Base-by-base conservation (phyloP, 1,140 invertebrate species). In the Aphis craccivora region DNA sequence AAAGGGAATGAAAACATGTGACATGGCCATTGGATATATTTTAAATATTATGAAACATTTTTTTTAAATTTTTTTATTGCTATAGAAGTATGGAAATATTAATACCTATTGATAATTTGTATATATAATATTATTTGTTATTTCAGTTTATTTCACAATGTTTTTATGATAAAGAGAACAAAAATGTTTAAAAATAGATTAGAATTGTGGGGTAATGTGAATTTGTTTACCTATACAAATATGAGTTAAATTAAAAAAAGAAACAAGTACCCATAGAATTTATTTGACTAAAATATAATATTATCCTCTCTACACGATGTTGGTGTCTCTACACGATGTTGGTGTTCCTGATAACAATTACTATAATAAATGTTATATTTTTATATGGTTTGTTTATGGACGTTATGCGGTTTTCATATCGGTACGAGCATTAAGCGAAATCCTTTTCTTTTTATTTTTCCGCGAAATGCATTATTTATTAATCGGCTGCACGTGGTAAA, bases 381-480 rank as follows among this genome's bases (percentile, higher is more conserved):
- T 67, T 67, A 60, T 67, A 67, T 67, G 9, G 4, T n/a, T 76
- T 76, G n/a, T 76, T 76, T n/a, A 14, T n/a, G 60, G 60, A 6
- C n/a, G 60, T n/a, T 76, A 6, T 35, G 60, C 9, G 14, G n/a
- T 76, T 76, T 76, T 76, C 11, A n/a, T 76, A 76, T n/a, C 30
- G 30, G 60, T 30, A n/a, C 4, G 37, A n/a, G 37, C 9, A 23
- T 84, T 43, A 11, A 84, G 25, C 40, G 1, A 40, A 84, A 84
- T 25, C 22, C 35, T 40, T 23, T 8, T 83, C 76, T 22, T 40
- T 25, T 25, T 25, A 43, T 84, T 40, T 40, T 40, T 40, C 14
- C 23, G 11, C 37, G 11, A 40, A 84, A 84, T 43, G 83, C 83
- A 84, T 84, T 84, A 84, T 84, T 84, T 84, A 84, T 84, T 40